Evolutionary conservation across 2,113 vertebrate genomes (phyloP).

Genomic region (Trogon surrucura): DNA sequence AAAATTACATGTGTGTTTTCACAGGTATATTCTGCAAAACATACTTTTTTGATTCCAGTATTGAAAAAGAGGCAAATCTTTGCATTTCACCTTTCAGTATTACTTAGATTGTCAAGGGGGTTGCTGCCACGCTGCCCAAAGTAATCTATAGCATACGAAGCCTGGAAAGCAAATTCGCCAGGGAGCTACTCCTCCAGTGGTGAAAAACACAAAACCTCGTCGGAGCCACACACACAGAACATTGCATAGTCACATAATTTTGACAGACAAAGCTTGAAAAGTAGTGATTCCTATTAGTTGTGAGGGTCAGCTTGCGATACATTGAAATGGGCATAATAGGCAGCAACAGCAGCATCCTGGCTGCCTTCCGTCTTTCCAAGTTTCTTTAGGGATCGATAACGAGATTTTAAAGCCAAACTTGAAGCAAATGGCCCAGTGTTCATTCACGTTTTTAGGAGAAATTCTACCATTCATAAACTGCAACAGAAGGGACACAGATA

Average conservation of each 20-base stretch:
- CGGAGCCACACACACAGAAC: rapidly evolving
- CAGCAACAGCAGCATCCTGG: background rate
- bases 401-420: background rate
- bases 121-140: background rate
- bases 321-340: background rate
- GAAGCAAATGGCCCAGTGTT: background rate
- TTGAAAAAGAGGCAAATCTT: background rate
- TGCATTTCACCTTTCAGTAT: background rate
- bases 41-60: background rate
- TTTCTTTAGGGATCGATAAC: background rate
- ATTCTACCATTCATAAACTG: background rate
- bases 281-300: background rate
- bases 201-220: background rate
- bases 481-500: background rate
- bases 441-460: background rate
- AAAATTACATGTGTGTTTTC: background rate
- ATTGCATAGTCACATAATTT: background rate
- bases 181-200: background rate
- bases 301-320: background rate
- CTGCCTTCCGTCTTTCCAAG: background rate
- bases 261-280: background rate
- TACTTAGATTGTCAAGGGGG: background rate
- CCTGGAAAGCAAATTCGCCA: background rate
- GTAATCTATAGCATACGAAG: background rate
- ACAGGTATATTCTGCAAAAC: background rate